A percentile compares a stretch with the other conserved stretches of the same genome.
phyloP scores from a whole-genome alignment of 2,113 vertebrate species.

The Coturnix japonica region DNA sequence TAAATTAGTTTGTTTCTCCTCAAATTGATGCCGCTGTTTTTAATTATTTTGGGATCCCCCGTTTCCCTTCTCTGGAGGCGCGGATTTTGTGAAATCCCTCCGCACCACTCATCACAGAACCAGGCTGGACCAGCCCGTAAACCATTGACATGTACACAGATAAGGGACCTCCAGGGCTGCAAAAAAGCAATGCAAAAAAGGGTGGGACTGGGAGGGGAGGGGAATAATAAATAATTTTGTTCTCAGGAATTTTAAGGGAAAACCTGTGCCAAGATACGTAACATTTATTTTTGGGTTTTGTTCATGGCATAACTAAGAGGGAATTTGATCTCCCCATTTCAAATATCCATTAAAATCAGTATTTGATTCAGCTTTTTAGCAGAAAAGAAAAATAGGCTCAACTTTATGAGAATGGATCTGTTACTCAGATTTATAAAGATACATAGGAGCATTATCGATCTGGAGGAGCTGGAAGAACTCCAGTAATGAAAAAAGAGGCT shows the following conservation, averaged over 20 bases:
- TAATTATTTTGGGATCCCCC: too few species aligned
- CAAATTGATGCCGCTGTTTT: too few species aligned
- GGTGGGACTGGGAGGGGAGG: background rate
- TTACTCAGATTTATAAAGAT: constrained; percentile 60
- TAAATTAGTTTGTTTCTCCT: too few species aligned
- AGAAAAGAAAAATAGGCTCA: constrained; percentile 51
- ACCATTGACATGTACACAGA: background rate
- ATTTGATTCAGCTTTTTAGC: constrained; percentile 43
- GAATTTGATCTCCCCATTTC: constrained; percentile 54
- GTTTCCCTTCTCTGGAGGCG: too few species aligned
- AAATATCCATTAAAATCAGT: constrained; percentile 24
- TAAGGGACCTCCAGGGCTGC: background rate
- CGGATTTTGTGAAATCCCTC: too few species aligned
- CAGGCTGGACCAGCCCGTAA: too few species aligned
- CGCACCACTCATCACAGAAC: too few species aligned
- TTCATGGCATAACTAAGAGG: background rate
- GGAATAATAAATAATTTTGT: background rate
- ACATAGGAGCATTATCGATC: constrained; percentile 34
- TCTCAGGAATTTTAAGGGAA: background rate
- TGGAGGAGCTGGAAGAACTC: background rate
- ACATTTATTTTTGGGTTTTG: background rate
- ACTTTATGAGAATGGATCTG: constrained; percentile 38
- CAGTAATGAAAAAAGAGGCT: constrained; percentile 39
- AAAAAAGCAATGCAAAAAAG: background rate
- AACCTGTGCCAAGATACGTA: background rate